These are phyloP conservation scores for Willisornis vidua DNA, from an alignment of 2,113 vertebrate genomes.

Conservation along the genomic window DNA sequence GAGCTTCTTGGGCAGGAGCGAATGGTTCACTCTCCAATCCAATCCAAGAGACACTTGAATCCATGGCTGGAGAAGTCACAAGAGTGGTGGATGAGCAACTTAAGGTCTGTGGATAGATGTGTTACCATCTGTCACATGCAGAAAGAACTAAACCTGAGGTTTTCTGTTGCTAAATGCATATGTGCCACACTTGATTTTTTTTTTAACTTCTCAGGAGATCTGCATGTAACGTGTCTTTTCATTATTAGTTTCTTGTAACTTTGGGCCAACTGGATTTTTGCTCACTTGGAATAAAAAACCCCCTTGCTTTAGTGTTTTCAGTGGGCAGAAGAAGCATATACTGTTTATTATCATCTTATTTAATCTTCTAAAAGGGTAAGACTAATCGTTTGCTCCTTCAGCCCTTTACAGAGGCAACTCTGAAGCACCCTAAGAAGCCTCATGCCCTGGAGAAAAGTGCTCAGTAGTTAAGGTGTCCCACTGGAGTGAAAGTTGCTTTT, in stretches of 20 bases:
- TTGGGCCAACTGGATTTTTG: background rate
- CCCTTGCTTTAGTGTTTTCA: background rate
- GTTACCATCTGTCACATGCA: background rate
- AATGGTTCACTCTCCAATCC: conserved; percentile 82
- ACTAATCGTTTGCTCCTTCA: background rate
- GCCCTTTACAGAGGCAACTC: background rate
- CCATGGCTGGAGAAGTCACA: conserved; percentile 95
- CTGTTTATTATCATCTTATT: background rate
- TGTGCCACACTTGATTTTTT: background rate
- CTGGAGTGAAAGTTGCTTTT: background rate
- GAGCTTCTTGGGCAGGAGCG: conserved; percentile 82
- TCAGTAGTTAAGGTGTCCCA: background rate
- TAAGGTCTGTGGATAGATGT: conserved; percentile 78
- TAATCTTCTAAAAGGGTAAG: background rate
- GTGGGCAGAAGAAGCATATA: background rate
- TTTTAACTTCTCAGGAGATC: background rate
- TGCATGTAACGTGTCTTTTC: background rate
- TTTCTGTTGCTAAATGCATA: background rate
- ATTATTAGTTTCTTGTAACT: background rate
- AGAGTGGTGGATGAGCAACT: conserved; percentile 94
- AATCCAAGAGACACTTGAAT: conserved; percentile 94
- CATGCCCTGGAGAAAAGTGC: background rate
- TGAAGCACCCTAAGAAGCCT: background rate
- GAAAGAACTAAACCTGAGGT: background rate
- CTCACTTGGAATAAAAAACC: background rate